phyloP scores from a whole-genome alignment of 1,140 invertebrate genomes.

The Drosophila virilis region DNA sequence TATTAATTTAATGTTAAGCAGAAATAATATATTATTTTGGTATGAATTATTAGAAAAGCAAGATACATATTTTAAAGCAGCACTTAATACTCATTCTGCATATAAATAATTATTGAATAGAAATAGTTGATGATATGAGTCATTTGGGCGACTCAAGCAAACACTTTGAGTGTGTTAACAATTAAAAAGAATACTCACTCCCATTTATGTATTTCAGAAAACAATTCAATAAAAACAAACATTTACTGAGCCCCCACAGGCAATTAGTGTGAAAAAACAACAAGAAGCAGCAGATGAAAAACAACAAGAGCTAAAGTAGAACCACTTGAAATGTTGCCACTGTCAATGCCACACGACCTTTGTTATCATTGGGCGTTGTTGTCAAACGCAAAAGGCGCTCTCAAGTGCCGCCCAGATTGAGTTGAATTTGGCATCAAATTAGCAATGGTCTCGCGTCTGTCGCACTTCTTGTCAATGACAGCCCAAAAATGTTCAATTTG shows the following conservation, averaged over 20 bases:
- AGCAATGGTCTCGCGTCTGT: slow-evolving; percentile 26
- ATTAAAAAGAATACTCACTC: slow-evolving; percentile 1
- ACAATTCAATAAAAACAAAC: slow-evolving; percentile 32
- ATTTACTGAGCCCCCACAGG: neutral
- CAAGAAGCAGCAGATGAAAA: neutral
- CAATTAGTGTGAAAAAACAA: slow-evolving; percentile 41
- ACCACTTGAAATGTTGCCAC: slow-evolving; percentile 47
- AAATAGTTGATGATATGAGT: slow-evolving; percentile 6
- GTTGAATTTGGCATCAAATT: slow-evolving; percentile 38
- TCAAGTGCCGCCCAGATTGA: slow-evolving; percentile 37
- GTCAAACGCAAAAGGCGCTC: slow-evolving; percentile 51
- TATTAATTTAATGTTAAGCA: no score
- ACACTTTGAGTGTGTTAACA: neutral
- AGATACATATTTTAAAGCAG: no score
- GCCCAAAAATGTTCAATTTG: slow-evolving; percentile 26
- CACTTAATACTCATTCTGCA: no score
- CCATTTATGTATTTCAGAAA: neutral
- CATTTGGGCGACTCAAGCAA: neutral
- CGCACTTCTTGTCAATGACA: slow-evolving; percentile 40
- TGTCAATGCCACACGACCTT: slow-evolving; percentile 50
- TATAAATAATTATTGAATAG: no score
- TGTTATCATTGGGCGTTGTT: slow-evolving; percentile 32
- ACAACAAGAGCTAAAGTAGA: slow-evolving; percentile 21
- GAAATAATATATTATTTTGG: no score
- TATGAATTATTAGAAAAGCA: no score